Evolutionary conservation across 2,113 vertebrate species (phyloP).

Genomic region (Uria lomvia): DNA sequence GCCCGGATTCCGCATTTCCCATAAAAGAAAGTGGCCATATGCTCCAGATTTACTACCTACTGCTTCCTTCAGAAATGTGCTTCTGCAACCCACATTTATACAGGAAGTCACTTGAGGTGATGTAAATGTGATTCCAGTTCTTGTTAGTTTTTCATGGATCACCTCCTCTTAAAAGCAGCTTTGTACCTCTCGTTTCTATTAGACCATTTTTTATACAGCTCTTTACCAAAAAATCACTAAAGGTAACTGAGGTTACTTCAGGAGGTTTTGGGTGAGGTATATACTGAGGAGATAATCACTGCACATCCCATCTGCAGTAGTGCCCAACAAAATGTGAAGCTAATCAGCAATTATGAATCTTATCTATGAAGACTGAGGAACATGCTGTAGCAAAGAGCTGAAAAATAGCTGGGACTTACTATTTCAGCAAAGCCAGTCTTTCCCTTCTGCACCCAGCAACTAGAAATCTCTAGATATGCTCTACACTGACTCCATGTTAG

Average conservation of each 20-base stretch:
- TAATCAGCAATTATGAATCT: background rate
- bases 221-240: background rate
- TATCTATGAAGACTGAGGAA: background rate
- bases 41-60: constrained; percentile 49
- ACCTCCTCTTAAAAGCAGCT: background rate
- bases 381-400: background rate
- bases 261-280: background rate
- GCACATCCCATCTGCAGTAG: too few species aligned
- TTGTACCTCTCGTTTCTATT: background rate
- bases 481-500: background rate
- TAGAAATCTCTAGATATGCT: background rate
- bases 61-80: constrained; percentile 16
- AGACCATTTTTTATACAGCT: background rate
- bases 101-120: constrained; percentile 22
- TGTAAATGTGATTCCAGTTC: background rate
- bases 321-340: background rate
- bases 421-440: background rate
- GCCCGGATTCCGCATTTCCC: background rate
- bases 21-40: constrained; percentile 39
- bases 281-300: background rate
- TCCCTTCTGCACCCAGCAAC: background rate
- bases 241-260: background rate
- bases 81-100: constrained; percentile 19
- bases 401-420: background rate
- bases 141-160: background rate